These are phyloP conservation scores for Fabriciana adippe DNA, from an alignment of 2,888 invertebrate species.

Conservation along the genomic window DNA sequence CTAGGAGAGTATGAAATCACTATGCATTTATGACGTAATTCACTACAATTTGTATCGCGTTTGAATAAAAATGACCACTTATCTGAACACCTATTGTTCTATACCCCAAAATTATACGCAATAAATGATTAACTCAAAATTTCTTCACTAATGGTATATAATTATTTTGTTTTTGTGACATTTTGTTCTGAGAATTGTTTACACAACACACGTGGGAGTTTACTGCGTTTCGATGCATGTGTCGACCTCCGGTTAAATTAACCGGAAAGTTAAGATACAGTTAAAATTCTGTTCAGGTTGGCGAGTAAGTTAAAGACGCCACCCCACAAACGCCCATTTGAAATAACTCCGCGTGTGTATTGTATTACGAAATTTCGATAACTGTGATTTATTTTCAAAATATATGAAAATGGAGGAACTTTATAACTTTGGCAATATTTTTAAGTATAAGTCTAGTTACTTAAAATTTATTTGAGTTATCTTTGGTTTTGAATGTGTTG, in stretches of 20 bases:
- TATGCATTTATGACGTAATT: neutral
- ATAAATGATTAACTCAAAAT: conserved; percentile 40
- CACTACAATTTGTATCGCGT: conserved; percentile 4
- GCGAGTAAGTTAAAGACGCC: conserved; percentile 43
- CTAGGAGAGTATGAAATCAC: neutral
- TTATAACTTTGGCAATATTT: neutral
- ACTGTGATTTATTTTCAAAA: conserved; percentile 10
- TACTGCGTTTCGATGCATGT: conserved; percentile 65
- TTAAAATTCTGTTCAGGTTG: conserved; percentile 73
- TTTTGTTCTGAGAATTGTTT: conserved; percentile 75
- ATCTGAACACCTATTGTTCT: conserved; percentile 29
- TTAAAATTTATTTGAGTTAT: neutral
- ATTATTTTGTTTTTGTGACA: conserved; percentile 74
- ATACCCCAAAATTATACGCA: conserved; percentile 26
- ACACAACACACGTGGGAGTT: conserved; percentile 72
- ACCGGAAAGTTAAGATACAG: conserved; percentile 76
- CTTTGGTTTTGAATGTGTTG: neutral
- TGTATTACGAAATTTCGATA: conserved; percentile 25
- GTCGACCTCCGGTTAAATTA: conserved; percentile 75
- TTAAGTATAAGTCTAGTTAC: neutral
- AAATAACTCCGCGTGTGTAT: conserved; percentile 24
- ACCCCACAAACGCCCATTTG: conserved; percentile 23
- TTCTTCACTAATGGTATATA: conserved; percentile 53
- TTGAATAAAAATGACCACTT: conserved; percentile 21
- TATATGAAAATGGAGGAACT: neutral